These are phyloP conservation scores for Meiosimyza platycephala DNA, from an alignment of 2,888 invertebrate species.

Conservation along the genomic window DNA sequence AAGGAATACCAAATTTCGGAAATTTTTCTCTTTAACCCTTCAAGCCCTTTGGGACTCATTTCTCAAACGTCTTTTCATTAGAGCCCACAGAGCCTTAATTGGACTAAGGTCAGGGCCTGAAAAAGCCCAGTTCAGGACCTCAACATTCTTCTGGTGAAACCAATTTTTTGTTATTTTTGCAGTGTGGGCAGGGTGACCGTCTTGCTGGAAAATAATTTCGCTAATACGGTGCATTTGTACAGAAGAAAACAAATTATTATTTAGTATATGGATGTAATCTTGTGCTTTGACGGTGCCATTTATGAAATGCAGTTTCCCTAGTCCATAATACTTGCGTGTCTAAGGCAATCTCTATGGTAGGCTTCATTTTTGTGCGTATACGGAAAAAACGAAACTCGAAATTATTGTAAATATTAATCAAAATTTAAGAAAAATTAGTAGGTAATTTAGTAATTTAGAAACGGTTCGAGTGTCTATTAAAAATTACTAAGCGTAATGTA, in stretches of 20 bases:
- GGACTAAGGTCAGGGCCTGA: conserved; percentile 13
- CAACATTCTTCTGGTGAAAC: conserved; percentile 19
- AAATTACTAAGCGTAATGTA: too few species aligned
- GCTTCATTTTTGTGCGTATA: conserved; percentile 25
- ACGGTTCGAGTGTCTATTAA: too few species aligned
- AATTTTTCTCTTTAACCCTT: not conserved
- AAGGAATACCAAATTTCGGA: too few species aligned
- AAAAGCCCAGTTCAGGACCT: conserved; percentile 18
- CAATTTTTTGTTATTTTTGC: conserved; percentile 29
- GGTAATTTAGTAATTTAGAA: too few species aligned
- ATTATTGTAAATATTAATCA: too few species aligned
- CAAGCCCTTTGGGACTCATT: not conserved
- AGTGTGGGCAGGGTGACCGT: not conserved
- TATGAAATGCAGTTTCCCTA: too few species aligned
- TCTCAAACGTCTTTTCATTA: conserved; percentile 9
- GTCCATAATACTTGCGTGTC: not conserved
- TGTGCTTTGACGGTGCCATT: too few species aligned
- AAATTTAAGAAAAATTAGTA: too few species aligned
- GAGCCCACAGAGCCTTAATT: conserved; percentile 24
- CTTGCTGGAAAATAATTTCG: conserved; percentile 10
- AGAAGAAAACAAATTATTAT: conserved; percentile 8
- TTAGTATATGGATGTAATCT: not conserved
- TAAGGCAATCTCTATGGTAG: conserved; percentile 17
- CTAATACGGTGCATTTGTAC: not conserved
- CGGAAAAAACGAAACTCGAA: too few species aligned